A percentile compares a stretch with the other conserved stretches of the same genome.
phyloP scores from a whole-genome alignment of 2,888 invertebrate genomes.

The Geophilus truncorum region DNA sequence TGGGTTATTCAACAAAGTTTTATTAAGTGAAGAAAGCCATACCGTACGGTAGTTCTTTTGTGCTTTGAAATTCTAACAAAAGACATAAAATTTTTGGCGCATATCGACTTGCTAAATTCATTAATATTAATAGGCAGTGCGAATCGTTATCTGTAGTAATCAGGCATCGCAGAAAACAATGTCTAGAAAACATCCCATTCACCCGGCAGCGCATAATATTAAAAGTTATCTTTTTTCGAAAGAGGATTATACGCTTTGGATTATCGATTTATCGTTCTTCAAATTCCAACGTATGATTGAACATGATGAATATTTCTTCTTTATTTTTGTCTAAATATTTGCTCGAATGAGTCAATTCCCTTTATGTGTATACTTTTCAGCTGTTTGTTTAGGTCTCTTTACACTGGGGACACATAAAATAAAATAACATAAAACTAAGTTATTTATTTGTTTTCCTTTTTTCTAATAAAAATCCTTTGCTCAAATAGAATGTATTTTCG shows the following conservation, averaged over 20 bases:
- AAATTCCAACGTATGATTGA: neutral
- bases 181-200: neutral
- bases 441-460: neutral
- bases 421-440: neutral
- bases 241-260: neutral
- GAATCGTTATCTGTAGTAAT: constrained; percentile 20
- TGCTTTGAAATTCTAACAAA: neutral
- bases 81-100: constrained; percentile 12
- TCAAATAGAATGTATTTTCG: neutral
- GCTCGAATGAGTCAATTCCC: neutral
- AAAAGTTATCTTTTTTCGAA: neutral
- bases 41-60: constrained; percentile 7
- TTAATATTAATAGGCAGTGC: constrained; percentile 2
- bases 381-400: neutral
- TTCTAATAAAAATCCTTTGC: neutral
- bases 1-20: constrained; percentile 18
- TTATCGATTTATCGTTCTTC: neutral
- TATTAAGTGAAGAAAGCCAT: neutral
- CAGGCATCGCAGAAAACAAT: constrained; percentile 22
- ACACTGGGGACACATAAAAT: neutral
- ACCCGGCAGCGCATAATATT: neutral
- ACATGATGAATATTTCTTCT: neutral
- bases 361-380: neutral
- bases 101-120: constrained; percentile 21
- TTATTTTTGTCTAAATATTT: neutral